Conservation (phyloP, 2,797 vertebrate genomes). For the Poeciliopsis infans region DNA sequence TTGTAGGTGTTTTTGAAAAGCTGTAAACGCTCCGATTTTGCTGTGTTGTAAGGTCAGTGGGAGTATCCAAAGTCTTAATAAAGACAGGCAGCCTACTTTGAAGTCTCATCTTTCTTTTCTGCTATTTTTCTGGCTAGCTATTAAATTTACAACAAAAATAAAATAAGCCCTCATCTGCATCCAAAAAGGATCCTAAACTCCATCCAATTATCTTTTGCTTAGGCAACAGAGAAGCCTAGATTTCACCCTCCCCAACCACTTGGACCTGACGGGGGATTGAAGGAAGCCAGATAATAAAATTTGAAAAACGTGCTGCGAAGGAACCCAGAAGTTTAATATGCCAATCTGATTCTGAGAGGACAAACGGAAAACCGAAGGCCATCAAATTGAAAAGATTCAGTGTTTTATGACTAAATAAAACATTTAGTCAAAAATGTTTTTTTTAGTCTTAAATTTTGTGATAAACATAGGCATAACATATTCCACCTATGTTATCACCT, state of each 20-base stretch:
- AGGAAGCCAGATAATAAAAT: not conserved
- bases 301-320: not conserved
- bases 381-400: not conserved
- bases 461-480: no score
- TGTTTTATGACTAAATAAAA: not conserved
- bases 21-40: constrained; percentile 73
- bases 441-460: not conserved
- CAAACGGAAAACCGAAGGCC: not conserved
- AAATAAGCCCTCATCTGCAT: not conserved
- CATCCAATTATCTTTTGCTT: not conserved
- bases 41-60: constrained; percentile 63
- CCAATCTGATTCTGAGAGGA: not conserved
- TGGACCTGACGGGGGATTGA: not conserved
- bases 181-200: not conserved
- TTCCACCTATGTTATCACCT: not conserved
- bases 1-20: constrained; percentile 56
- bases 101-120: constrained; percentile 35
- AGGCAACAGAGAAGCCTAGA: not conserved
- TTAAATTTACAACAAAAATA: not conserved
- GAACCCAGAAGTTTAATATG: not conserved
- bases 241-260: not conserved
- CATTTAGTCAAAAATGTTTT: not conserved
- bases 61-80: constrained; percentile 73
- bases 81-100: constrained; percentile 68
- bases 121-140: not conserved